Evolutionary conservation across 1,140 invertebrate genomes (phyloP).

Genomic region (Zeugodacus cucurbitae): DNA sequence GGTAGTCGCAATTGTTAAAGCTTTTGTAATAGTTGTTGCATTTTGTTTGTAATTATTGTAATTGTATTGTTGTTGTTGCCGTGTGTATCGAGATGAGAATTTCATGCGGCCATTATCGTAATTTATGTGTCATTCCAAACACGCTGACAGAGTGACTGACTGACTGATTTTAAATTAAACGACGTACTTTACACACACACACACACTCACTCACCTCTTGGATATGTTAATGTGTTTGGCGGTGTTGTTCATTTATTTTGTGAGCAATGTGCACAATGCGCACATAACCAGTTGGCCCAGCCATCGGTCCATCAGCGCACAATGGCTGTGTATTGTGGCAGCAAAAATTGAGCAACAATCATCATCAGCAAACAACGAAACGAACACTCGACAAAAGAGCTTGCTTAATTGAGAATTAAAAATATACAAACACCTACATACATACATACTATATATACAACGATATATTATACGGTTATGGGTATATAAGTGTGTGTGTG

Average conservation of each 20-base stretch:
- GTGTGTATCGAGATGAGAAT: not conserved
- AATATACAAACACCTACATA: not conserved
- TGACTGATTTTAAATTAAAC: constrained; percentile 35
- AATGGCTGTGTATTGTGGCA: not conserved
- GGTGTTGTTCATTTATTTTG: not conserved
- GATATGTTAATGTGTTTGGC: no score
- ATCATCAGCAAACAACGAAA: constrained; percentile 30
- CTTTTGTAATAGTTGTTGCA: not conserved
- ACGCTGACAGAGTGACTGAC: constrained; percentile 39
- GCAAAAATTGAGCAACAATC: constrained; percentile 18
- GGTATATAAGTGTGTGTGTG: not conserved
- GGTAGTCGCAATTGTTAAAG: not conserved
- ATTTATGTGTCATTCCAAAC: constrained; percentile 37
- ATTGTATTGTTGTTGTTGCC: not conserved
- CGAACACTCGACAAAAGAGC: constrained; percentile 24
- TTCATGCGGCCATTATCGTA: constrained; percentile 28
- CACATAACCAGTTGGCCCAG: constrained; percentile 4
- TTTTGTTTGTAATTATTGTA: constrained; percentile 7
- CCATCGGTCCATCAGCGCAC: not conserved
- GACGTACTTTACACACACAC: not conserved
- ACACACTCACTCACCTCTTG: no score
- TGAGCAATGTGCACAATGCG: not conserved
- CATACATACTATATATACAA: not conserved
- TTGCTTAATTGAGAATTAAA: constrained; percentile 22
- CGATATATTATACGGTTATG: not conserved